Base-by-base conservation (phyloP, 2,888 invertebrate species). In the Cryptocheilus praepositus region DNA sequence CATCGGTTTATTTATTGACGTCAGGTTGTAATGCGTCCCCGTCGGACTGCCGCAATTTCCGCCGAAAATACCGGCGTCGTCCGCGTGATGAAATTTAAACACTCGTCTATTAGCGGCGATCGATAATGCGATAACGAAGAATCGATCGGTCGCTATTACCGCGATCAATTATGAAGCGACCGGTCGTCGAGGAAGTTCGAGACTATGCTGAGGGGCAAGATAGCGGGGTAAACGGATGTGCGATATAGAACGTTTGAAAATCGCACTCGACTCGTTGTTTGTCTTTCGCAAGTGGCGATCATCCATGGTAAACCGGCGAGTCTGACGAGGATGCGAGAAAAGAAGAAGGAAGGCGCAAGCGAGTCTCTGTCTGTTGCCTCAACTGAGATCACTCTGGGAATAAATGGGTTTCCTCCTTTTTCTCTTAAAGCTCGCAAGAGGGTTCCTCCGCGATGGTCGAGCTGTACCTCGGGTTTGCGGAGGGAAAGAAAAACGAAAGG, bases 371-470 rank as follows among this genome's bases (percentile, higher is more conserved):
- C 36, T 11, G 36, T 55, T 60, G 60, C 64, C 54, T 54, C 54
- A 25, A 46, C 61, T 19, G 61, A 64, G 64, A 65, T 65, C 61
- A 55, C 49, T 61, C 54, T 55, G 54, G 54, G 49, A 61, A 65
- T 65, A 65, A 65, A 54, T 61, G 64, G 64, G 61, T 65, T 61
- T 65, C 43, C 61, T 65, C 13, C 36, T 36, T 65, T 65, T 28
- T 46, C 18, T 46, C 36, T 22, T 52, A 60, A 28, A 60, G 46
- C 46, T 46, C 45, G 45, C 28, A 61, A n/a, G 19, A 44, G 43
- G 52, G 61, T 18, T 54, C 18, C 28, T 18, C 36, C 11, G 36
- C 36, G 36, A 61, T 5, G 44, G 46, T 36, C 64, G 54, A 61
- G 53, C 36, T 54, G 43, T 55, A 54, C 46, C 61, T 28, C 54